Evolutionary conservation across 1,140 invertebrate genomes (phyloP).

Genomic region (fruit fly (Drosophila melanogaster)): DNA sequence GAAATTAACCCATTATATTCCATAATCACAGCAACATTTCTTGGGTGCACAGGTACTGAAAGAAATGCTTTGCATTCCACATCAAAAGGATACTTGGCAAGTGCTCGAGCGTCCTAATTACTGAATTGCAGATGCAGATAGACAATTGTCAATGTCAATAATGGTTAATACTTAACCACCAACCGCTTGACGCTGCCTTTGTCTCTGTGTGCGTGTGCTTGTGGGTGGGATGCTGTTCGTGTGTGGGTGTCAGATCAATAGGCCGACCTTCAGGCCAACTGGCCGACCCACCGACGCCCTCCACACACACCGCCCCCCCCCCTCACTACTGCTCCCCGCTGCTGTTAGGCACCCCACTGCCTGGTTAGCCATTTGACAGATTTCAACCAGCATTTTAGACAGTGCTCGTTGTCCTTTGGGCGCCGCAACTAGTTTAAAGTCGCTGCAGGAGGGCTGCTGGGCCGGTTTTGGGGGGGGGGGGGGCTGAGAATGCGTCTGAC

Average conservation of each 20-base stretch:
- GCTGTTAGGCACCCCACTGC: slow-evolving; percentile 11
- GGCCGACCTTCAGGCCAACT: slow-evolving; percentile 59
- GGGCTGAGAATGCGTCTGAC: slow-evolving; percentile 60
- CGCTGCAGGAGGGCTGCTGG: slow-evolving; percentile 12
- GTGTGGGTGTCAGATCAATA: slow-evolving; percentile 76
- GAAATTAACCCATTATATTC: not conserved
- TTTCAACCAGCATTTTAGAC: slow-evolving; percentile 41
- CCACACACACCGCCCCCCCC: too few species aligned
- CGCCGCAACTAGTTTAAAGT: slow-evolving; percentile 69
- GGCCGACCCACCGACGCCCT: not conserved
- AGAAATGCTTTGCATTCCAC: not conserved
- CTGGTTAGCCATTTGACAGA: slow-evolving; percentile 77
- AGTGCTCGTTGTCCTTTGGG: slow-evolving; percentile 13
- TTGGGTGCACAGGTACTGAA: not conserved
- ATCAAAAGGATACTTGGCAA: slow-evolving; percentile 46
- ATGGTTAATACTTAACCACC: slow-evolving; percentile 71
- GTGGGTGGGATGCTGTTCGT: slow-evolving; percentile 9
- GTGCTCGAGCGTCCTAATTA: slow-evolving; percentile 48
- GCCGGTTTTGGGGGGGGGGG: not conserved
- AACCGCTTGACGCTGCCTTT: slow-evolving; percentile 14
- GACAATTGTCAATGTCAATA: slow-evolving; percentile 81
- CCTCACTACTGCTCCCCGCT: not conserved
- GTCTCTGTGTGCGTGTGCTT: not conserved
- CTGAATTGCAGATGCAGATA: slow-evolving; percentile 53
- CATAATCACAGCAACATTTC: not conserved